Base-by-base conservation (phyloP, 2,113 vertebrate species). In the Tenebrosternarchus preto region DNA sequence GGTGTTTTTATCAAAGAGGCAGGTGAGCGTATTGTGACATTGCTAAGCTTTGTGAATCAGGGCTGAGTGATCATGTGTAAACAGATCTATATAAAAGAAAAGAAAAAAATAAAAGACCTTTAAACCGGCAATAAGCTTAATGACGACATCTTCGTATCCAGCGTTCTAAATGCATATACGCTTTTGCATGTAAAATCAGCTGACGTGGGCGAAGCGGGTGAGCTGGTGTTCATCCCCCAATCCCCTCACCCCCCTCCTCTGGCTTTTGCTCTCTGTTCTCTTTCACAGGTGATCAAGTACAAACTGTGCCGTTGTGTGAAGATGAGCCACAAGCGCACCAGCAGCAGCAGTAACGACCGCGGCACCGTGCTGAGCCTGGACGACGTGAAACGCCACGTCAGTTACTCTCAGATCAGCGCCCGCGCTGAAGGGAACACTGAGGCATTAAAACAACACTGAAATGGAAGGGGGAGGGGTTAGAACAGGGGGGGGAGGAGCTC, bases 341-440 rank as follows among this genome's bases (percentile, higher is more conserved):
- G 91, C 94, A 99, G 94, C 83, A 97, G 91, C 94, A 99, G 96
- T 90, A 95, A 94, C 0, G 96, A 99, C 91, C 95, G 96, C 77
- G 97, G 97, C 68, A 95, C 97, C 6, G 94, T 96, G 5, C 94
- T 99, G 89, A 98, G 95, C 91, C 94, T 99, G 94, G 97, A 99
- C 20, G 96, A 99, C 73, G 96, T 99, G 85, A 98, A 98, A 82
- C 96, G 94, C 91, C 97, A 99, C 43, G 97, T 98, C 85, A 98
- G 97, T 94, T 88, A 77, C 76, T 70, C 77, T 68, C 53, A 61
- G 39, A 56, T 16, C 39, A 27, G 19, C 22, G 12, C 63, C 60
- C 31, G 27, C 72, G 29, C 39, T 61, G 64, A 56, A 20, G 3
- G 25, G 20, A 57, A 79, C 20, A 24, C 39, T 76, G 5, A 20